Conservation (phyloP, 2,888 invertebrate genomes). For the Eupithecia subumbrata region DNA sequence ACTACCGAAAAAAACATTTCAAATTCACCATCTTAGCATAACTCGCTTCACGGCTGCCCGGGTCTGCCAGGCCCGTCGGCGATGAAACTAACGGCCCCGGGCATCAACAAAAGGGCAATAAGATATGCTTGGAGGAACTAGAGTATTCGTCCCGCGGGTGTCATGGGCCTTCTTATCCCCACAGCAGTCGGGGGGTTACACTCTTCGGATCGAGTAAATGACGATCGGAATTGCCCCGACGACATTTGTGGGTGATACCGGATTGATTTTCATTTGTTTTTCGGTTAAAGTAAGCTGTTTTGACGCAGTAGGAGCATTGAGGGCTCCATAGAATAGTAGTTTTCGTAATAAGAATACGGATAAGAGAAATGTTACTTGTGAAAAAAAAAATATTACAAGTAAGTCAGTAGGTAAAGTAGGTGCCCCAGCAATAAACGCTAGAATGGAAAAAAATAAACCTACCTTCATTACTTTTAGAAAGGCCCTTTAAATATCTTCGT, state of each 20-base stretch:
- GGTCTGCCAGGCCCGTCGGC: constrained; percentile 56
- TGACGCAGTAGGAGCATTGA: constrained; percentile 10
- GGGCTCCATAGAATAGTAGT: constrained; percentile 12
- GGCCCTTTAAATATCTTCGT: neutral
- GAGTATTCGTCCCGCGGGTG: constrained; percentile 76
- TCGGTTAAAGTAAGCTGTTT: constrained; percentile 31
- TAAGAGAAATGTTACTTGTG: neutral
- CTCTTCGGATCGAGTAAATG: constrained; percentile 52
- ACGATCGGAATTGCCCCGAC: constrained; percentile 59
- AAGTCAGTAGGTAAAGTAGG: too few relatives aligned
- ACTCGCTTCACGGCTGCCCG: constrained; percentile 38
- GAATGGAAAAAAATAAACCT: neutral
- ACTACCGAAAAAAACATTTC: constrained; percentile 28
- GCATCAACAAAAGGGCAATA: constrained; percentile 84
- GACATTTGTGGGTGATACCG: constrained; percentile 54
- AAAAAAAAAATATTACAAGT: neutral
- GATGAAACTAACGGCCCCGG: constrained; percentile 83
- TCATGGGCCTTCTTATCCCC: constrained; percentile 58
- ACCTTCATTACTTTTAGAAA: neutral
- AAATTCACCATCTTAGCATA: constrained; percentile 37
- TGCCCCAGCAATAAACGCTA: neutral
- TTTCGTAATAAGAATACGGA: constrained; percentile 20
- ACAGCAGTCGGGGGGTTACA: constrained; percentile 49
- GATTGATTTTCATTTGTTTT: constrained; percentile 59
- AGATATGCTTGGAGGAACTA: constrained; percentile 85